Conservation (phyloP, 2,113 vertebrate genomes). For the Mus pahari region DNA sequence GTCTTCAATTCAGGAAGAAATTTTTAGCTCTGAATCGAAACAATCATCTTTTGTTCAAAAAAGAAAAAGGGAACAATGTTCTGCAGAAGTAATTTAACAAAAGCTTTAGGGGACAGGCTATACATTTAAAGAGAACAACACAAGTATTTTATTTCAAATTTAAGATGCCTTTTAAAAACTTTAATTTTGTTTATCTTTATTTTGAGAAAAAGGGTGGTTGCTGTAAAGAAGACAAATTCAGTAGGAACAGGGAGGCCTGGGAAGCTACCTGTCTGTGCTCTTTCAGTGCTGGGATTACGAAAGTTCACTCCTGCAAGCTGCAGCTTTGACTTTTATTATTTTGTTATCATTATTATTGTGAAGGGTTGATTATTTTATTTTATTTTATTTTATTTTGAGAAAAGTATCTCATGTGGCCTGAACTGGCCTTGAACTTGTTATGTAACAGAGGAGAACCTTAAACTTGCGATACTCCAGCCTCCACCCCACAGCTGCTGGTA, state of each 20-base stretch:
- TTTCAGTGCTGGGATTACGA: not conserved
- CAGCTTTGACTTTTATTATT: not conserved
- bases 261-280: not conserved
- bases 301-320: not conserved
- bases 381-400: not conserved
- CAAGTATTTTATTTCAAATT: not conserved
- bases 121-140: not conserved
- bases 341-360: not conserved
- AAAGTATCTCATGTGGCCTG: not conserved
- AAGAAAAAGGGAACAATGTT: conserved; percentile 45
- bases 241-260: not conserved
- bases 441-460: not conserved
- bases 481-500: too few relatives aligned
- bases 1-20: conserved; percentile 60
- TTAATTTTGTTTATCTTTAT: not conserved
- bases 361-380: not conserved
- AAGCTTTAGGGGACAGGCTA: conserved; percentile 18
- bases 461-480: not conserved
- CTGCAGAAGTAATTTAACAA: conserved; percentile 40
- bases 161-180: conserved; percentile 25
- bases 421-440: not conserved
- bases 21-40: conserved; percentile 68
- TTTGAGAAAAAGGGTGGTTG: not conserved
- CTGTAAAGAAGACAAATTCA: not conserved
- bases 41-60: conserved; percentile 45